Percentiles rank a stretch among this genome's conserved stretches.
phyloP scores from a whole-genome alignment of 2,113 vertebrate genomes.

The Malaclemys terrapin region DNA sequence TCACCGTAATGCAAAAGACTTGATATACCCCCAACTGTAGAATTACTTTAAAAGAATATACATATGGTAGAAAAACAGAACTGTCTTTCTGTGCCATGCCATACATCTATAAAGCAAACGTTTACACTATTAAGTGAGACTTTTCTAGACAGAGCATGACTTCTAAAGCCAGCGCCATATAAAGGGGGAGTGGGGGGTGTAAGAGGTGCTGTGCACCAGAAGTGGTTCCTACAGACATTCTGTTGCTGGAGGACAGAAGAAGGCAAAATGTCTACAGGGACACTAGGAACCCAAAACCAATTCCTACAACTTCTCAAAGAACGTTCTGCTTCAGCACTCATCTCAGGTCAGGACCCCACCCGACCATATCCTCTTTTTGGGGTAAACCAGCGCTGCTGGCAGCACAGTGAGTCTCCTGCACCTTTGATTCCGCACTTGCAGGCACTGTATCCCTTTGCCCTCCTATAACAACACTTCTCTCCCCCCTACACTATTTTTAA shows the following conservation, averaged over 20 bases:
- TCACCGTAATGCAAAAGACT: background rate
- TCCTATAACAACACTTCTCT: background rate
- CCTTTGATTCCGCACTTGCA: background rate
- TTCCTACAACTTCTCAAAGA: background rate
- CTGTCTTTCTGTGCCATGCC: too few relatives aligned
- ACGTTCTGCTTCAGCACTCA: background rate
- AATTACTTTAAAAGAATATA: background rate
- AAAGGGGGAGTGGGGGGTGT: fast-evolving
- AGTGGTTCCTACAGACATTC: background rate
- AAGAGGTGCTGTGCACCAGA: background rate
- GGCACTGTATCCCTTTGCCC: background rate
- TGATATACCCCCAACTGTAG: background rate
- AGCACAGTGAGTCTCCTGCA: background rate
- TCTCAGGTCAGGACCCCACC: background rate
- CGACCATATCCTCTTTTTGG: background rate
- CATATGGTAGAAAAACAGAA: background rate
- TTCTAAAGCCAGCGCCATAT: background rate
- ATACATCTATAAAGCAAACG: background rate
- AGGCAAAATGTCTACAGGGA: background rate
- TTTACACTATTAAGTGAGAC: background rate
- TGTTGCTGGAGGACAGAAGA: background rate
- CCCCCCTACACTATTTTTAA: background rate
- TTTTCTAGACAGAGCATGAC: background rate
- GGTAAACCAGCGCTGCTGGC: background rate
- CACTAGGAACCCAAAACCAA: background rate